Evolutionary conservation across 2,888 invertebrate genomes (phyloP).

Genomic region (Eulithis prunata): DNA sequence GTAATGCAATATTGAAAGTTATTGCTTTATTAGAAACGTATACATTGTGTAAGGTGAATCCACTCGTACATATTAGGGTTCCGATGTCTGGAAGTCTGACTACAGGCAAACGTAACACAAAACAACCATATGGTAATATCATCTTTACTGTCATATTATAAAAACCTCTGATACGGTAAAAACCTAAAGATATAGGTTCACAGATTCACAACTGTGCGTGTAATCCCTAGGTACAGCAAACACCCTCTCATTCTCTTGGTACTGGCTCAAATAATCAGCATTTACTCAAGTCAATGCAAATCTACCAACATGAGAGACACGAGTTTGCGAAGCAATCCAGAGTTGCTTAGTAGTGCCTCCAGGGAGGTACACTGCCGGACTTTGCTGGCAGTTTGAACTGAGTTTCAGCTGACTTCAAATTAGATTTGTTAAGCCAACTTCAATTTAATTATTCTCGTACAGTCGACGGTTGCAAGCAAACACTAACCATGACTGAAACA

Average conservation of each 20-base stretch:
- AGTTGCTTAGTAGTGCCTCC: conserved; percentile 44
- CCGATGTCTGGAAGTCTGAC: too few relatives aligned
- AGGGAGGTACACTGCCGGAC: conserved; percentile 37
- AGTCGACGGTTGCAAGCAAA: conserved; percentile 21
- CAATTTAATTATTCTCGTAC: conserved; percentile 40
- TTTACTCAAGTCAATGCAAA: conserved; percentile 2
- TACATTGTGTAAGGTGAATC: too few relatives aligned
- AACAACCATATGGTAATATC: too few relatives aligned
- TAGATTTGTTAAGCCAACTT: conserved; percentile 37
- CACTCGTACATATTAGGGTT: too few relatives aligned
- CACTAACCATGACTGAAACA: not conserved
- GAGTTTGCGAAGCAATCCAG: conserved; percentile 44
- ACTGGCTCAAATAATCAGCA: not conserved
- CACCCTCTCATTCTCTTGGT: not conserved
- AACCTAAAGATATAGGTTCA: too few relatives aligned
- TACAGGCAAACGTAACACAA: too few relatives aligned
- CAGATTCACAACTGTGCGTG: not conserved
- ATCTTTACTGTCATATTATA: too few relatives aligned
- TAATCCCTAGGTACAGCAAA: not conserved
- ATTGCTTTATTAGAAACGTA: too few relatives aligned
- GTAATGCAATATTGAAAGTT: too few relatives aligned
- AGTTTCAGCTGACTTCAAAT: conserved; percentile 51
- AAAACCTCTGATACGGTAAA: too few relatives aligned
- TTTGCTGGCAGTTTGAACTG: conserved; percentile 48
- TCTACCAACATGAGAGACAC: conserved; percentile 39